These are phyloP conservation scores for Drosophila setosimentum DNA, from an alignment of 2,888 invertebrate genomes.

Conservation along the genomic window DNA sequence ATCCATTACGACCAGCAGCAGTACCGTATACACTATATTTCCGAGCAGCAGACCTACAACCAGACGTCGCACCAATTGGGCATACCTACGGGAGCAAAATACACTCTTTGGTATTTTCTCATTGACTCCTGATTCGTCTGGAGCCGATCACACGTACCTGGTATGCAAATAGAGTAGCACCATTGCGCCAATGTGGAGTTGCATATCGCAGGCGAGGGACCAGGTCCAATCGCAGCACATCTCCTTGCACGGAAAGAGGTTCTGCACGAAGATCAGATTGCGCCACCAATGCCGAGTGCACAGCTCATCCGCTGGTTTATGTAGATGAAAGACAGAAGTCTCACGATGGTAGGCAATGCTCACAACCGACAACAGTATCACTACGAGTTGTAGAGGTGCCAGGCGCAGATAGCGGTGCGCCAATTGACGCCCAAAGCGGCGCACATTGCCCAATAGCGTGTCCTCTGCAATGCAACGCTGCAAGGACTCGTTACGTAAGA, in stretches of 20 bases:
- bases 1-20: background rate
- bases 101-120: background rate
- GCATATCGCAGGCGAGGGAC: conserved; percentile 60
- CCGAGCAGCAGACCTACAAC: conserved; percentile 5
- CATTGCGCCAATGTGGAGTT: conserved; percentile 43
- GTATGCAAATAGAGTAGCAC: conserved; percentile 47
- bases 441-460: conserved; percentile 12
- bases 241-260: conserved; percentile 19
- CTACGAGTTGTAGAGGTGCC: conserved; percentile 41
- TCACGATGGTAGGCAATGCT: conserved; percentile 39
- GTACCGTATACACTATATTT: conserved; percentile 8
- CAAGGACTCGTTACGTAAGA: conserved; percentile 34
- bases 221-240: conserved; percentile 60
- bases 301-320: conserved; percentile 39
- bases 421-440: conserved; percentile 23
- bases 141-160: conserved; percentile 2
- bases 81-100: conserved; percentile 22
- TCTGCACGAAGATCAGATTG: conserved; percentile 49
- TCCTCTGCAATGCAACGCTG: conserved; percentile 43
- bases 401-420: conserved; percentile 53
- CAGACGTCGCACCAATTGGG: conserved; percentile 20
- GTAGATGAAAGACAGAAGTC: conserved; percentile 41
- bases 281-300: conserved; percentile 42
- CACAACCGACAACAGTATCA: conserved; percentile 26
- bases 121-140: no score